phyloP scores from a whole-genome alignment of 1,140 invertebrate species.

The Caenorhabditis remanei region DNA sequence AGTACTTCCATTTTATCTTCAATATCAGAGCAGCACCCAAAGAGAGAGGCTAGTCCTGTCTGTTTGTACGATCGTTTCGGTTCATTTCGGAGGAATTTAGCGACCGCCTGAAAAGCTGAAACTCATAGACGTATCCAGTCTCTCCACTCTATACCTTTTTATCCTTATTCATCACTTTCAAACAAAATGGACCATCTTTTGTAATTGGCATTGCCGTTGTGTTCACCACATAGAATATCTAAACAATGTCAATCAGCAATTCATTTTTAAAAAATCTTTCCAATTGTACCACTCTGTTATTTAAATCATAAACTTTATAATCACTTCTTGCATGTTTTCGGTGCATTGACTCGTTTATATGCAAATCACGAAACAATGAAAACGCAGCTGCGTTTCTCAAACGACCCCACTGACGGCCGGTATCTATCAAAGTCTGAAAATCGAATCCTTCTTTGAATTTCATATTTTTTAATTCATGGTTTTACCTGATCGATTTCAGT shows the following conservation, averaged over 20 bases:
- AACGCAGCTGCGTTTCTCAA: conserved; percentile 31
- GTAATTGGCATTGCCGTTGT: conserved; percentile 33
- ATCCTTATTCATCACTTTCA: conserved; percentile 38
- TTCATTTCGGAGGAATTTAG: conserved; percentile 35
- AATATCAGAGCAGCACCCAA: conserved; percentile 33
- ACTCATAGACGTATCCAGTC: background rate
- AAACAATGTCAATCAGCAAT: background rate
- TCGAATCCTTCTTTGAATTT: background rate
- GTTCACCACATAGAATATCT: conserved; percentile 29
- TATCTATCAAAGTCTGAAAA: background rate
- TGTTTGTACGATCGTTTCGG: conserved; percentile 27
- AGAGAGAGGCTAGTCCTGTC: conserved; percentile 28
- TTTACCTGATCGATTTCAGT: conserved; percentile 5
- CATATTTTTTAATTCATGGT: background rate
- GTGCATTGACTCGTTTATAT: conserved; percentile 6
- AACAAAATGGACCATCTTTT: conserved; percentile 35
- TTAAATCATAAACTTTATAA: conserved; percentile 45
- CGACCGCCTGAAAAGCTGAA: background rate
- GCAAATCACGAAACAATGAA: conserved; percentile 31
- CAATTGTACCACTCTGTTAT: conserved; percentile 28
- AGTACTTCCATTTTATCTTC: conserved; percentile 47
- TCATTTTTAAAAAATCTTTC: no score
- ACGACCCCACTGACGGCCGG: background rate
- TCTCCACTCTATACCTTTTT: background rate
- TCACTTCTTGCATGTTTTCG: conserved; percentile 37